A percentile compares a stretch with the other conserved stretches of the same genome.
Conservation (phyloP, 92 coral and sea anemone species). For the Porites divaricata region DNA sequence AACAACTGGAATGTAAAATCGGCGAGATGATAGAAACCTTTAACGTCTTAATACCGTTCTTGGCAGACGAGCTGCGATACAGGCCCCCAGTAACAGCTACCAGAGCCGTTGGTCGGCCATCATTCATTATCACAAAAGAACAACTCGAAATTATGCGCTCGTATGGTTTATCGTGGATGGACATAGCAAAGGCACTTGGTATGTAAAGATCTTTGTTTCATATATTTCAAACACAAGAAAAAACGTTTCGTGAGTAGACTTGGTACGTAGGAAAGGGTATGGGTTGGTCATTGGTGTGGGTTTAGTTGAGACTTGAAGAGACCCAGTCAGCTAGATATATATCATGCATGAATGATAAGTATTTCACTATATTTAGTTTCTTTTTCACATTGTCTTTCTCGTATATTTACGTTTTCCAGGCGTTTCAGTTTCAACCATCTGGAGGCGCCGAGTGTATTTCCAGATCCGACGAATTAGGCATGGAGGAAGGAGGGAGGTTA, state of each 20-base stretch:
- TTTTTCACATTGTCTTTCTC: neutral
- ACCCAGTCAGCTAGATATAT: neutral
- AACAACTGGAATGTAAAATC: no score
- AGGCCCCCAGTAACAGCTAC: conserved; percentile 11
- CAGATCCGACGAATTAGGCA: neutral
- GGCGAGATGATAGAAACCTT: no score
- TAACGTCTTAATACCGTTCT: neutral
- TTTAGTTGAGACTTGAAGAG: neutral
- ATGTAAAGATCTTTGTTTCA: neutral
- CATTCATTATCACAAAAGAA: conserved; percentile 47
- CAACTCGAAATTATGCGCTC: conserved; percentile 49
- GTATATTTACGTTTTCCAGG: neutral
- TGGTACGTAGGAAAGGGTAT: no score
- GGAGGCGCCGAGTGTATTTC: neutral
- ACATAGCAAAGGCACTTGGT: conserved; percentile 42
- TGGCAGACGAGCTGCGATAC: conserved; percentile 17
- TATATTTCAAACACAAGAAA: no score
- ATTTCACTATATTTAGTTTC: neutral
- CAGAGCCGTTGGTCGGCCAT: conserved; percentile 47
- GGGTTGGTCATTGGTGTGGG: no score
- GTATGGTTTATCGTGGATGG: conserved; percentile 39
- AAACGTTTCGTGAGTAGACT: no score
- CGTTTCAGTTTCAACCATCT: conserved; percentile 13
- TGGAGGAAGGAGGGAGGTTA: neutral
- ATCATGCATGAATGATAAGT: neutral